phyloP scores from a whole-genome alignment of 2,888 invertebrate species.

The Cheilosia vernalis region DNA sequence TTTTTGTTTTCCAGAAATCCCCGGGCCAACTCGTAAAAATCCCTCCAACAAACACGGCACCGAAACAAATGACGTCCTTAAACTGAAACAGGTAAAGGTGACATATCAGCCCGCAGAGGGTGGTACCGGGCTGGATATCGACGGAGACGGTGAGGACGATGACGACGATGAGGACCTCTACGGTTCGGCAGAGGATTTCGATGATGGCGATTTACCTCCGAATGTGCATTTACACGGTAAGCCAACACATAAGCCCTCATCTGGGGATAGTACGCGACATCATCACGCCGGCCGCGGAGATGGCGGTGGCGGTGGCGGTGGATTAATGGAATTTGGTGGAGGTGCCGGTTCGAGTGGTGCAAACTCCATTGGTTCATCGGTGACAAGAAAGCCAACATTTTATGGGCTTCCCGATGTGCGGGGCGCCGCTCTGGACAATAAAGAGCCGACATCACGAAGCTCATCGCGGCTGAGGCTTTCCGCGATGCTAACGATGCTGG shows the following conservation, averaged over 20 bases:
- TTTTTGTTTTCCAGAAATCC: conserved; percentile 86
- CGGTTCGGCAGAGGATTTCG: conserved; percentile 89
- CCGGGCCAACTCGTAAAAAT: conserved; percentile 87
- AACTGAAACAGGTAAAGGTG: conserved; percentile 82
- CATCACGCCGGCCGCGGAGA: conserved; percentile 52
- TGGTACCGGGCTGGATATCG: conserved; percentile 47
- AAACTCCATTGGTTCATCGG: conserved; percentile 77
- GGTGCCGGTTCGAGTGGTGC: conserved; percentile 73
- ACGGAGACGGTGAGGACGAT: conserved; percentile 64
- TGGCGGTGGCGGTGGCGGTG: conserved; percentile 57
- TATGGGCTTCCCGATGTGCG: conserved; percentile 78
- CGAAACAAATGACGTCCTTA: conserved; percentile 83
- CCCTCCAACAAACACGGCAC: conserved; percentile 84
- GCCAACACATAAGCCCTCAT: conserved; percentile 80
- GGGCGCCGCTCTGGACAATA: conserved; percentile 80
- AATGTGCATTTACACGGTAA: conserved; percentile 82
- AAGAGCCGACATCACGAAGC: conserved; percentile 79
- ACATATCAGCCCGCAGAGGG: conserved; percentile 81
- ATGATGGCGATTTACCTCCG: conserved; percentile 84
- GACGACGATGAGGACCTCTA: conserved; percentile 87
- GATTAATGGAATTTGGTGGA: conserved; percentile 49
- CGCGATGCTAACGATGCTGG: conserved; percentile 67
- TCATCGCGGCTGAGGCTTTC: conserved; percentile 73
- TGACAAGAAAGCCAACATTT: conserved; percentile 82
- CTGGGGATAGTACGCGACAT: conserved; percentile 72